Conservation (phyloP, 2,113 vertebrate species). For the Silurus asotus region DNA sequence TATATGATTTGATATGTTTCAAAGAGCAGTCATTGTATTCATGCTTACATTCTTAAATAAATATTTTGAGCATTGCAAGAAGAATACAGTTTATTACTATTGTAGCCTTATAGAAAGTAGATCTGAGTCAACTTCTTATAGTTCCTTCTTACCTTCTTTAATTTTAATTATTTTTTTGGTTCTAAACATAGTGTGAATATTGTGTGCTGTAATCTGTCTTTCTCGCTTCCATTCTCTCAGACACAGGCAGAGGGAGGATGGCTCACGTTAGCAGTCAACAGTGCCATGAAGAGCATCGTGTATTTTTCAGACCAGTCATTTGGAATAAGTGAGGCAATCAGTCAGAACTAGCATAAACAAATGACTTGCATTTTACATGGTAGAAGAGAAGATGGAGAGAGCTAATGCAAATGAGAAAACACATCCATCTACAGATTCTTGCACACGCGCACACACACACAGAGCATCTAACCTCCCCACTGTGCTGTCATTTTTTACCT, state of each 20-base stretch:
- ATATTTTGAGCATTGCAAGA: background rate
- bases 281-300: conserved; percentile 48
- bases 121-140: too few relatives aligned
- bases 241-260: conserved; percentile 30
- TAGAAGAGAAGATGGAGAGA: conserved; percentile 51
- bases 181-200: background rate
- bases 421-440: conserved; percentile 53
- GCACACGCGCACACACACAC: conserved; percentile 30
- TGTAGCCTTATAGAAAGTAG: background rate
- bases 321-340: conserved; percentile 60
- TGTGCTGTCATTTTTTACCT: conserved; percentile 56
- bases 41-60: conserved; percentile 3
- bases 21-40: background rate
- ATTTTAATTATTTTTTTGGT: background rate
- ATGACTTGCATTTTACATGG: conserved; percentile 57
- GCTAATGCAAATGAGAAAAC: conserved; percentile 58
- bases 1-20: background rate
- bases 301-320: conserved; percentile 60
- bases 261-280: conserved; percentile 50
- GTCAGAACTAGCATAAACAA: conserved; percentile 59
- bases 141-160: background rate
- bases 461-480: conserved; percentile 48
- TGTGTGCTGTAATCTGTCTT: background rate
- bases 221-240: background rate
- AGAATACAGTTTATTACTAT: background rate